Base-by-base conservation (phyloP, 1,140 invertebrate genomes). In the Macrosteles quadrilineatus region DNA sequence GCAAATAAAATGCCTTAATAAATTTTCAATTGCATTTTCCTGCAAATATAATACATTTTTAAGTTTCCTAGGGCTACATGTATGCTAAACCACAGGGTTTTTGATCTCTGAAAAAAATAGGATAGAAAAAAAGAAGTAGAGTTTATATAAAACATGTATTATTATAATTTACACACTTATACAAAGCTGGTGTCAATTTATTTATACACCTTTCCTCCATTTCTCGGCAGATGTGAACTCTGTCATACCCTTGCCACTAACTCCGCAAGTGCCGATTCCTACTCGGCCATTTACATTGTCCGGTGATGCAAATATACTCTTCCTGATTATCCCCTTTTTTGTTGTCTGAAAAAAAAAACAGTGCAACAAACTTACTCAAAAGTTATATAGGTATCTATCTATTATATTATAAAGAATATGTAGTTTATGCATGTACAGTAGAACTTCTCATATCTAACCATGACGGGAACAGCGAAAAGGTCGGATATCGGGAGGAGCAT, bases 271-370 rank as follows among this genome's bases (percentile, higher is more conserved):
- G 14, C 96, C 96, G 69, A 98, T 96, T 17, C 96, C 96, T 1
- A 98, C 96, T 80, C 94, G 83, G 0, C 96, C 96, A 76, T 91
- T 90, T 0, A 95, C 90, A 74, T 92, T 92, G 75, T 98, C 96
- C 0, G 96, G 95, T 17, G 96, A 96, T 17, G 96, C 96, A 86
- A 98, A 98, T 83, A 98, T 98, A 83, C 95, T 98, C 80, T 97
- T 98, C 75, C 91, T 92, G 6, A 87, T 84, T 62, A 87, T 85
- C 11, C 87, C 90, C 76, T 88, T 89, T 76, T 89, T 90, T 6
- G 85, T 83, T 43, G 85, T 84, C 86, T 85, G 75, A 68, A 79
- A 77, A 77, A 77, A 53, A 76, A 68, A n/a, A n/a, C n/a, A n/a
- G n/a, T n/a, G n/a, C n/a, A n/a, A n/a, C n/a, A n/a, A n/a, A n/a